Conservation (phyloP, 2,797 vertebrate species). For the Chrysocyon brachyurus region DNA sequence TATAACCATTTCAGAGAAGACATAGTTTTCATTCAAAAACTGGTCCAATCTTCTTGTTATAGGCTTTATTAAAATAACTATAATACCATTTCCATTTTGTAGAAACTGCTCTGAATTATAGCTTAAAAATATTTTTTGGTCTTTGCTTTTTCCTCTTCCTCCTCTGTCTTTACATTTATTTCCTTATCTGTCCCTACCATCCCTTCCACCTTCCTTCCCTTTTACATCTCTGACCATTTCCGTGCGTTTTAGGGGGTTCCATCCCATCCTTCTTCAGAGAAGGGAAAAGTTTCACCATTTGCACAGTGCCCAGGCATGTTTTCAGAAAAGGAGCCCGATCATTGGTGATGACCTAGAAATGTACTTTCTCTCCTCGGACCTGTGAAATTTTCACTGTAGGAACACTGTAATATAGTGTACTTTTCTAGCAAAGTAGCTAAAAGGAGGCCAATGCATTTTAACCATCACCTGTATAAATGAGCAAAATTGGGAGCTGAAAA, state of each 20-base stretch:
- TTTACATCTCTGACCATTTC: not conserved
- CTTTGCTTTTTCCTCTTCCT: not conserved
- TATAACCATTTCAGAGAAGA: not conserved
- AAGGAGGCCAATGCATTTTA: not conserved
- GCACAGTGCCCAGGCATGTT: not conserved
- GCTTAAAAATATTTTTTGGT: not conserved
- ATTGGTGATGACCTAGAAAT: not conserved
- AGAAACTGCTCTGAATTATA: not conserved
- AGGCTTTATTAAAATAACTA: constrained; percentile 6
- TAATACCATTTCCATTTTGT: not conserved
- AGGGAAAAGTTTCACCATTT: not conserved
- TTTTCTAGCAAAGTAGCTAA: not conserved
- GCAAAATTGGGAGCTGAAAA: not conserved
- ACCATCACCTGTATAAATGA: not conserved
- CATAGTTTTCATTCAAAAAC: not conserved
- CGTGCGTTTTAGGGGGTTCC: not conserved
- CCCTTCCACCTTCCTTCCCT: not conserved
- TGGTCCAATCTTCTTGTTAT: not conserved
- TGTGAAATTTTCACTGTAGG: constrained; percentile 37
- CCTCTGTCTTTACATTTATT: not conserved
- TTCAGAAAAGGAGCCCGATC: not conserved
- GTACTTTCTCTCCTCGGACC: not conserved
- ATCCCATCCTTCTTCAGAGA: not conserved
- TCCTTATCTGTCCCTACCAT: accelerated
- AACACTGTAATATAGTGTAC: not conserved